Evolutionary conservation across 2,113 vertebrate species (phyloP).

Genomic region (Syrrhaptes paradoxus): DNA sequence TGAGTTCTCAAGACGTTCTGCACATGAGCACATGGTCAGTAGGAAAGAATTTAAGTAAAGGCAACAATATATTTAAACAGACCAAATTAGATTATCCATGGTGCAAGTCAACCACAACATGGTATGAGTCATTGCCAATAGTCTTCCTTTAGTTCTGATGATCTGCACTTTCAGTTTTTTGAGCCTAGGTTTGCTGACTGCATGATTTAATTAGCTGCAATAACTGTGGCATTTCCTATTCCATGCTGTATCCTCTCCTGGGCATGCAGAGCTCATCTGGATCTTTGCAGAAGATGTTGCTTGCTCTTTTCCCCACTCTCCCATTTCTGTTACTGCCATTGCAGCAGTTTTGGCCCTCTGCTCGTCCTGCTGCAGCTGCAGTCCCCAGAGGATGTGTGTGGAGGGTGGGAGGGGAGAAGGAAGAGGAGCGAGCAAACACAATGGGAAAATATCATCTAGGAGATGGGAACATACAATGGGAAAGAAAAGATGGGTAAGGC

Average conservation of each 20-base stretch:
- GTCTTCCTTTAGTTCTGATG: background rate
- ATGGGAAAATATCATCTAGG: background rate
- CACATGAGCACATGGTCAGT: background rate
- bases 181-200: background rate
- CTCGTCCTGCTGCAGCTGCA: background rate
- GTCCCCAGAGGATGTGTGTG: background rate
- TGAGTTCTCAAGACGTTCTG: background rate
- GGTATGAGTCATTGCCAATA: background rate
- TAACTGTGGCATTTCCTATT: background rate
- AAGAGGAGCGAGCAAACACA: background rate
- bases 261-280: background rate
- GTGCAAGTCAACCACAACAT: background rate
- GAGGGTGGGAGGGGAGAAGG: background rate
- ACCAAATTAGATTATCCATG: background rate
- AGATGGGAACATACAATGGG: background rate
- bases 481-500: background rate
- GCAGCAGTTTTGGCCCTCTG: background rate
- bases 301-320: background rate
- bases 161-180: background rate
- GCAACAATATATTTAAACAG: background rate
- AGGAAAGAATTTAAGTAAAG: background rate
- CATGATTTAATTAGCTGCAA: background rate
- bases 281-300: background rate
- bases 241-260: background rate
- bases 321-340: background rate